Base-by-base conservation (phyloP, 2,113 vertebrate genomes). In the Dipodomys spectabilis region DNA sequence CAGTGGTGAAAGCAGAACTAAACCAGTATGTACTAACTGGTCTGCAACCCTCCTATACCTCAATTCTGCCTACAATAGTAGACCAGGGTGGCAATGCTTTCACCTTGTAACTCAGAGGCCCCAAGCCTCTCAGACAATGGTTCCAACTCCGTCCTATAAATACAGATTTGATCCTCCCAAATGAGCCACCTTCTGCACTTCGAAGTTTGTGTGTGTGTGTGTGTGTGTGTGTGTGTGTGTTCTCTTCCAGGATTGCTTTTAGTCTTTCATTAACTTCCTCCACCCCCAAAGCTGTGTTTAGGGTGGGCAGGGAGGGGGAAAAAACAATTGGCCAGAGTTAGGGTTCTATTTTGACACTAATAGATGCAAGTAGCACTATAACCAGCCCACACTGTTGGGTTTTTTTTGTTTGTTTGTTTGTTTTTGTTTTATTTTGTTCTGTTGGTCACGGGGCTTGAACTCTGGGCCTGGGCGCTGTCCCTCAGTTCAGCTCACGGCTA, bases 1-100 rank as follows among this genome's bases (percentile, higher is more conserved):
- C 35, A 9, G 8, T 53, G 62, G 62, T 49, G 7, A 93, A 96
- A 91, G 69, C 65, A 93, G 69, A 92, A 87, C 49, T 32, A 78
- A 90, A 65, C 19, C 28, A 53, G 44, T 45, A 44, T 64, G n/a
- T 65, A 67, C 49, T 39, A 74, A 90, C 82, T 35, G n/a, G 28
- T 92, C 80, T 45, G 39, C 72, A 27, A n/a, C 23, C 65, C n/a
- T 79, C 77, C 60, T 86, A 45, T 27, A 80, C 35, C 64, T 62
- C 28, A 16, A 16, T 79, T 49, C 20, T 25, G 8, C 62, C 39
- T 32, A 60, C 45, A 82, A 25, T 20, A 19, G 49, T 28, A 32
- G 53, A 71, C 28, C 30, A 3, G 22, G 7, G 88, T 28, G 53
- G 71, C 45, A 32, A 5, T 69, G 72, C 62, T 86, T 71, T 80